Evolutionary conservation across 2,888 invertebrate species (phyloP), one percentile per base, ranked within the genome.

Genomic region (Mythimna pallens): DNA sequence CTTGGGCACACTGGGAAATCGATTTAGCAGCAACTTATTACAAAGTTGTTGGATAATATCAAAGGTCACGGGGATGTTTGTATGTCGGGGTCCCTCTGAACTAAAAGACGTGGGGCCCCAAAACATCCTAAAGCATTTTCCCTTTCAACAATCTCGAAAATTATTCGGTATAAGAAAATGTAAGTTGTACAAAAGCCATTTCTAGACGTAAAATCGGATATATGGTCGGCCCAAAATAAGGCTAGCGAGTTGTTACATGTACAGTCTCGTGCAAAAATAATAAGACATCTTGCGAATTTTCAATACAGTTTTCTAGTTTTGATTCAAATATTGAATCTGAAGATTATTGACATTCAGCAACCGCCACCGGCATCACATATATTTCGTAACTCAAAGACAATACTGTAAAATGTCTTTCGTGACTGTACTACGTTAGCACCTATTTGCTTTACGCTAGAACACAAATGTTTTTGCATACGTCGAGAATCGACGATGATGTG

Each of bases 61-160:
- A 82, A 80, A 84, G 82, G 84, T 84, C 84, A 81, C 75, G 22
- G 17, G 30, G 43, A 84, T 82, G 76, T 84, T 84, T 80, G 59
- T 72, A 71, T 75, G 40, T 59, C 67, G 50, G 67, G 61, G 72
- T 70, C 64, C 40, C 40, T 75, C 59, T 57, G 34, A 62, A 70
- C 58, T 58, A 47, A 47, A 64, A 66, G 66, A 69, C 70, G 65
- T 71, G 58, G 71, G 47, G 59, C 50, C 73, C 69, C 70, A 74
- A 76, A 84, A 73, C 65, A 75, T 73, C 68, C 72, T 70, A 55
- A 79, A 84, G 70, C 63, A 79, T 84, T 83, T 83, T 77, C 83
- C 67, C 63, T 84, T 78, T 84, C 78, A 81, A 73, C 67, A 86
- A 71, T 72, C 68, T 50, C 64, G 59, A 74, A 78, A 84, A 79